These are phyloP conservation scores for Oncorhynchus gorbuscha DNA, from an alignment of 2,113 vertebrate genomes.

Conservation along the genomic window DNA sequence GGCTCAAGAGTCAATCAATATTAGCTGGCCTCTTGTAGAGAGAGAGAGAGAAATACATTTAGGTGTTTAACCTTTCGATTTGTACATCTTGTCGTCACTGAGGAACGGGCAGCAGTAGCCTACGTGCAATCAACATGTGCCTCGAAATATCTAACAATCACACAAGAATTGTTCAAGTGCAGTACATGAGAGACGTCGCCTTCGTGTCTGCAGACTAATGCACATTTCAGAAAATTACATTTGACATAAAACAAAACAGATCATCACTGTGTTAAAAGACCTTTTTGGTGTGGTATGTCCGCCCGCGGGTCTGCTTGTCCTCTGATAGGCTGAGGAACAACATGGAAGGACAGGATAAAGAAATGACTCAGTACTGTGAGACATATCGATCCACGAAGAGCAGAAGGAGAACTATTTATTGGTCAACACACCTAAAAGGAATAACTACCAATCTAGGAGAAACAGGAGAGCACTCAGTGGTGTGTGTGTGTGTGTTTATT, in stretches of 20 bases:
- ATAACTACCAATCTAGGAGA: slow-evolving; percentile 28
- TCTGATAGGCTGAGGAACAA: not conserved
- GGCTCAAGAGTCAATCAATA: not conserved
- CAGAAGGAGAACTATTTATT: slow-evolving; percentile 42
- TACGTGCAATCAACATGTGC: not conserved
- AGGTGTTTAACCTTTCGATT: not conserved
- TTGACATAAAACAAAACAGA: too few species aligned
- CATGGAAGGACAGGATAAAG: slow-evolving; percentile 19
- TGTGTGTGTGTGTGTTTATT: too few species aligned
- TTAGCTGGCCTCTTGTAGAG: not conserved
- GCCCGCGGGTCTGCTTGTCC: not conserved
- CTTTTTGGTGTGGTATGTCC: too few species aligned
- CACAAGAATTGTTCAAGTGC: too few species aligned
- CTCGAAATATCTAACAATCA: not conserved
- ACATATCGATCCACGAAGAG: slow-evolving; percentile 53
- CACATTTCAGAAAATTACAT: too few species aligned
- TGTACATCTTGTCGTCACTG: not conserved
- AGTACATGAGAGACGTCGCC: too few species aligned
- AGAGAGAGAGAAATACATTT: not conserved
- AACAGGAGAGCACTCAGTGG: slow-evolving; percentile 20
- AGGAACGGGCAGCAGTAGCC: not conserved
- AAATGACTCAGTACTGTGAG: slow-evolving; percentile 22
- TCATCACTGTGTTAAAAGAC: too few species aligned
- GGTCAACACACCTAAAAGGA: slow-evolving; percentile 45
- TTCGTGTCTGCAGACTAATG: too few species aligned